Conservation (phyloP, 2,113 vertebrate genomes). For the Trichechus manatus region DNA sequence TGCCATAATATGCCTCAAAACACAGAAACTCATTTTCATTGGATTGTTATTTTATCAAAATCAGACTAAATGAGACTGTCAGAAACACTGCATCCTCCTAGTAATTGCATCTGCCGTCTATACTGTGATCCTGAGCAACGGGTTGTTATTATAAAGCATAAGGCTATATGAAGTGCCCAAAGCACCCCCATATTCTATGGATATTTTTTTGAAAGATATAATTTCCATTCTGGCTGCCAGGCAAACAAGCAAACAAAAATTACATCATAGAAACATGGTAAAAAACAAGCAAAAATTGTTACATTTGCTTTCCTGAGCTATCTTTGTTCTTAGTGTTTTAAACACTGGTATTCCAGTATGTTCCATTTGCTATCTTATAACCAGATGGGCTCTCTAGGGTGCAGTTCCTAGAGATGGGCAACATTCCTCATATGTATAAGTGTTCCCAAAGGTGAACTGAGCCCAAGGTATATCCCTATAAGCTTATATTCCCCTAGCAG, state of each 20-base stretch:
- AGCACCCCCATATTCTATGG: not conserved
- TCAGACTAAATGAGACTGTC: constrained; percentile 35
- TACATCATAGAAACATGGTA: not conserved
- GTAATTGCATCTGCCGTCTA: not conserved
- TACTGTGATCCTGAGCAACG: not conserved
- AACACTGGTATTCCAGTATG: not conserved
- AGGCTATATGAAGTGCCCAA: not conserved
- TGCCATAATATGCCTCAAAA: not conserved
- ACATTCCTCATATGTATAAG: not conserved
- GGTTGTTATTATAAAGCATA: not conserved
- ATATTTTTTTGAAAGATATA: not conserved
- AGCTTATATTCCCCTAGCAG: not conserved
- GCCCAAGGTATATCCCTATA: too few species aligned
- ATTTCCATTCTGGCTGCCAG: constrained; percentile 3
- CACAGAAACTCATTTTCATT: constrained; percentile 38
- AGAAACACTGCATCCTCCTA: not conserved
- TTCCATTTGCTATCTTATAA: not conserved
- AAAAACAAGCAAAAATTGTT: constrained; percentile 27
- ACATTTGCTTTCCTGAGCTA: not conserved
- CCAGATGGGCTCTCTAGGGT: not conserved
- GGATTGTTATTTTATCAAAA: constrained; percentile 61
- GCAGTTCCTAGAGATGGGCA: not conserved
- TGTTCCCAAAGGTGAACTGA: not conserved
- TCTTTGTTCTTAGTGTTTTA: not conserved
- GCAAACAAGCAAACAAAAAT: constrained; percentile 33